Evolutionary conservation across 1,140 invertebrate species (phyloP), one percentile per base, ranked within the genome.

Genomic region (Heliconius himera): DNA sequence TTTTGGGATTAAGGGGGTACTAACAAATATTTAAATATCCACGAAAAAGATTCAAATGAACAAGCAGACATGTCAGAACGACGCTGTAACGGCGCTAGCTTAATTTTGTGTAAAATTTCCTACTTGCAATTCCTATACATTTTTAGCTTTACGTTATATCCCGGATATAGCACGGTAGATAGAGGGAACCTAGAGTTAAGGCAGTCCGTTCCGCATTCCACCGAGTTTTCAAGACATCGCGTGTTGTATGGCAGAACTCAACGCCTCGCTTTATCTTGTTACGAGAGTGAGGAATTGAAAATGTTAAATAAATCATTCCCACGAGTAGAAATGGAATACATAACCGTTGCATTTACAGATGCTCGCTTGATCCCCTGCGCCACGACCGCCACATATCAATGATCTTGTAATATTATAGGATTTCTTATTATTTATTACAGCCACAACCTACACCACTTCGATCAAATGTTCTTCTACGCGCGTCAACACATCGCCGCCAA

Each of bases 381-480:
- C 46, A 49, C 46, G 46, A 11, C 46, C 1, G 38, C 38, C 9
- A 3, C 41, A 41, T 9, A 41, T 41, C 38, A 46, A 46, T 46
- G 13, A 46, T 46, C 41, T 36, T 36, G 1, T 36, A 36, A 36
- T 6, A 6, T 29, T 29, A 36, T 36, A 36, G 33, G 33, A 36
- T 8, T 36, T 36, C 33, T 36, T 36, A 36, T 46, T 46, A 46
- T 16, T 16, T 46, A 46, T 46, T 91, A 83, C 88, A 94, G 92
- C 75, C 92, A 94, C 74, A 94, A 94, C 66, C 87, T 94, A 1
- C 87, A 94, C 75, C 89, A 93, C 73, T 94, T 90, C 82, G 87
- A 94, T 78, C 89, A 93, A 71, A 82, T 93, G 78, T 94, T 94
- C 80, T 49, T 74, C 13, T 83, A 93, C 78, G 84, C 87, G 9